These are phyloP conservation scores for Drosophila rufa DNA, from an alignment of 1,140 invertebrate genomes.

Conservation along the genomic window DNA sequence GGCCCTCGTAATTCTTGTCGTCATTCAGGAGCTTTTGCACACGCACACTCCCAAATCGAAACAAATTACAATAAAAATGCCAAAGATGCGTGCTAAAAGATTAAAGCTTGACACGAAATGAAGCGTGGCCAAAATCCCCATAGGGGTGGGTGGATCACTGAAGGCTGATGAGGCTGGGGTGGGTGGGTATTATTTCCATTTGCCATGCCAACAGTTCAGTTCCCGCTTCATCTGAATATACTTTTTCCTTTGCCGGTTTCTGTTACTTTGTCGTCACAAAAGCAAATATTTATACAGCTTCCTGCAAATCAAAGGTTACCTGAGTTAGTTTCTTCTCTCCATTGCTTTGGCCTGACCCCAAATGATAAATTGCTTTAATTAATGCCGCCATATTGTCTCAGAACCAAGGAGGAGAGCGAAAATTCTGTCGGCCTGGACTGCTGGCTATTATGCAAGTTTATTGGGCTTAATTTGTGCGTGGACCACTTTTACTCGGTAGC, in stretches of 20 bases:
- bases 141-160: conserved; percentile 11
- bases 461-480: conserved; percentile 81
- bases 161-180: conserved; percentile 3
- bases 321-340: conserved; percentile 17
- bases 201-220: conserved; percentile 50
- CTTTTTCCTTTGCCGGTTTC: conserved; percentile 21
- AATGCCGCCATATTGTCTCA: conserved; percentile 83
- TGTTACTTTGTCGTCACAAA: conserved; percentile 53
- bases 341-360: conserved; percentile 67
- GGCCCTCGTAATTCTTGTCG: not conserved
- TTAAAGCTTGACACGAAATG: conserved; percentile 81
- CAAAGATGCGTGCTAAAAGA: conserved; percentile 81
- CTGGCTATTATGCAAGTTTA: conserved; percentile 77
- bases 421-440: conserved; percentile 22
- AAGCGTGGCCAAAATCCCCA: conserved; percentile 49
- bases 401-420: conserved; percentile 18
- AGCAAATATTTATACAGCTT: conserved; percentile 83
- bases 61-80: conserved; percentile 84
- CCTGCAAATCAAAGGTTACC: conserved; percentile 73
- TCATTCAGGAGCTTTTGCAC: conserved; percentile 8
- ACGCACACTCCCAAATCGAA: conserved; percentile 69
- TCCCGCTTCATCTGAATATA: conserved; percentile 19
- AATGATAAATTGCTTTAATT: conserved; percentile 85
- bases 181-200: conserved; percentile 63
- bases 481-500: conserved; percentile 38